Evolutionary conservation across 2,113 vertebrate genomes (phyloP), one percentile per base, ranked within the genome.

Genomic region (Rhadina sibilatrix): DNA sequence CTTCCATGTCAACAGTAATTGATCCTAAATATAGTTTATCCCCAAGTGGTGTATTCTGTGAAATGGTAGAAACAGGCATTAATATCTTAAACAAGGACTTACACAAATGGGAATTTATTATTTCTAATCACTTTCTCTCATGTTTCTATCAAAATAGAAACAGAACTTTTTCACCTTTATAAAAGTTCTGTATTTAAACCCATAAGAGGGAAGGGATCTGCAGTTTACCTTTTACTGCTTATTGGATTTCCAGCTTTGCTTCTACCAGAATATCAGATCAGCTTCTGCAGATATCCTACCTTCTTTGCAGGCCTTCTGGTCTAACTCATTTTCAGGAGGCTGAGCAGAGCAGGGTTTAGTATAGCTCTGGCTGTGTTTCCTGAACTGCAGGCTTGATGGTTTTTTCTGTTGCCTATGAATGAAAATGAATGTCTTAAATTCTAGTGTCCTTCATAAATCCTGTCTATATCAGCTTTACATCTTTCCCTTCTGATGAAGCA

Each of bases 171-270:
- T 46, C 30, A 60, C 40, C 8, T 78, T 63, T 53, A 9, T 44
- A 8, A 6, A 87, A 80, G 56, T 53, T 87, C 30, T 86, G 35
- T 69, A 22, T 72, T 87, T 66, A 69, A 80, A 57, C 13, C 40
- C 0, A 0, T 72, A 37, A 37, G 46, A 80, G 72, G 42, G 35
- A 75, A 38, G 38, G 33, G 40, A 78, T 87, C 44, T 86, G 49
- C 68, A 80, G 38, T 89, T 94, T 74, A 33, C 76, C 50, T 91
- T 65, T 63, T 75, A 35, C 50, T 74, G 52, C 47, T 91, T 28
- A 21, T 52, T 74, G 69, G 52, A 71, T 87, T 94, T 94, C 52
- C 65, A 71, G 60, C 56, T 91, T 95, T 93, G 30, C 68, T 87
- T 63, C 38, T 63, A 42, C 31, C 25, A 27, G 69, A 87, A 23